Evolutionary conservation across 2,797 vertebrate genomes (phyloP), one percentile per base, ranked within the genome.

Genomic region (Chrosomus eos): DNA sequence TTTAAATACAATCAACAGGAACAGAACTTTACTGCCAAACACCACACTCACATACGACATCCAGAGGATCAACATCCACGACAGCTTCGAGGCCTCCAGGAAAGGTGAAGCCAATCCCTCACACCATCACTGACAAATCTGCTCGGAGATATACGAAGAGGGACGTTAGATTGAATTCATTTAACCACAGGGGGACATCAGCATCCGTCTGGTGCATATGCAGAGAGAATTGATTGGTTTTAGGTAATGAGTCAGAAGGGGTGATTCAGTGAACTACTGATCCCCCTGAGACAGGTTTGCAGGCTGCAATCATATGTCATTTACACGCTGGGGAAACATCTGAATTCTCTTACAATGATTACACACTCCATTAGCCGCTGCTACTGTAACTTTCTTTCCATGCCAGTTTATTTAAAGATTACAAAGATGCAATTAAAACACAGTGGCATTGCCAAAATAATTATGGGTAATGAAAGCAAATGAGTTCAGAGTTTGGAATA

Each of bases 1-100:
- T 94, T 97, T 99, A 94, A 99, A 99, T 91, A 99, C 98, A 93
- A 99, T 99, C 95, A 99, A 99, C 96, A 97, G 98, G 94, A 99
- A 99, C 92, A 96, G 98, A 95, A 99, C 98, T 73, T 94, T 99
- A 92, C 94, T 99, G 94, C 98, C 98, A 92, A 99, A 99, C 93
- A 99, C 98, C 77, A 99, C 98, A 4, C 94, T 99, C 87, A 99
- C 98, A 28, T 99, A 99, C 0, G 98, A 99, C 88, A 99, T 99
- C 87, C 98, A 99, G 93, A 97, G 98, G 96, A 99, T 99, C 94
- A 99, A 99, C 92, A 98, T 99, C 91, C 99, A 99, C 78, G 98
- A 99, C 94, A 99, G 98, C 91, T 99, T 99, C 80, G 98, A 99
- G 93, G 98, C 98, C 92, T 99, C 98, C 86, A 97, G 98, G 90